These are phyloP conservation scores for Fissipunctia ypsillon DNA, from an alignment of 2,888 invertebrate species.

Conservation along the genomic window DNA sequence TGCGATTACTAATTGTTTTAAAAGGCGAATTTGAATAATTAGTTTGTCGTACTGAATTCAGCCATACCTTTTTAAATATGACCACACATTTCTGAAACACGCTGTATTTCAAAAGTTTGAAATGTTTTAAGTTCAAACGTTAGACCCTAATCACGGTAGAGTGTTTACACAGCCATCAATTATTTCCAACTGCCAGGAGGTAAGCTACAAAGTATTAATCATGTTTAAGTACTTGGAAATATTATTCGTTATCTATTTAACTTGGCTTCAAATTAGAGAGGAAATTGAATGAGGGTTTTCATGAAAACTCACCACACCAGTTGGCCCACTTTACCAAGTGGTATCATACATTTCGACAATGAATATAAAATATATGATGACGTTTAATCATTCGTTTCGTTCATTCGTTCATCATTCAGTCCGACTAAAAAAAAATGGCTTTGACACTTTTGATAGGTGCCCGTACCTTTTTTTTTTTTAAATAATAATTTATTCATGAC, in stretches of 20 bases:
- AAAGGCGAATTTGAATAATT: constrained; percentile 22
- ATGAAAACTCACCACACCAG: no score
- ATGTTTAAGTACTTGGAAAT: neutral
- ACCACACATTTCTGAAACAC: no score
- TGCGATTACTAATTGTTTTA: constrained; percentile 11
- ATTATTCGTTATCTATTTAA: constrained; percentile 6
- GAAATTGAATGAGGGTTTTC: neutral
- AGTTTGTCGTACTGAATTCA: neutral
- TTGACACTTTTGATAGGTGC: no score
- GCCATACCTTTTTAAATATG: no score
- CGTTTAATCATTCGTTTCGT: no score
- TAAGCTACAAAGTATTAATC: constrained; percentile 21
- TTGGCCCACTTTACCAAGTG: no score
- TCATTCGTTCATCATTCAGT: no score
- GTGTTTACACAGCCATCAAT: constrained; percentile 18
- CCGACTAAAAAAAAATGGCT: no score
- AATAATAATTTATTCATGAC: no score
- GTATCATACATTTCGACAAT: no score
- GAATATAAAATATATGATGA: no score
- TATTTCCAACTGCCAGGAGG: constrained; percentile 5
- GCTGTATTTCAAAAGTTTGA: constrained; percentile 35
- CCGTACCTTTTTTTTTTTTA: no score
- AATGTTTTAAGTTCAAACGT: constrained; percentile 18
- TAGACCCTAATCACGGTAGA: constrained; percentile 18
- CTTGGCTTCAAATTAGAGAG: neutral